These are phyloP conservation scores for Pterocles gutturalis DNA, from an alignment of 2,113 vertebrate genomes.

Conservation along the genomic window DNA sequence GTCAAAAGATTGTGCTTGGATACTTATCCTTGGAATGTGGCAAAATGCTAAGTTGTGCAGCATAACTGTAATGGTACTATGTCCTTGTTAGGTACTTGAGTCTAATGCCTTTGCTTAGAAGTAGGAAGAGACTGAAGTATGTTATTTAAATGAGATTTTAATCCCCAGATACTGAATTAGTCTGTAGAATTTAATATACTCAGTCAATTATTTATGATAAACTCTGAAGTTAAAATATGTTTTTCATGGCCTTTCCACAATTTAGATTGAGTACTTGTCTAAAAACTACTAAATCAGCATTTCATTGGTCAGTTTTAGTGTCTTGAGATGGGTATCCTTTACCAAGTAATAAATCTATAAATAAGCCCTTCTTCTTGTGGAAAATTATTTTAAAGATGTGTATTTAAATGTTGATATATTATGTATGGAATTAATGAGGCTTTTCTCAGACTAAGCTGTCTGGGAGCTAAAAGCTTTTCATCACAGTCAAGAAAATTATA, in stretches of 20 bases:
- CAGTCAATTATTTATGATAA: conserved; percentile 1
- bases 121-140: not conserved
- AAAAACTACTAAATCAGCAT: not conserved
- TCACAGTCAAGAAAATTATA: not conserved
- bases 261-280: not conserved
- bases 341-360: not conserved
- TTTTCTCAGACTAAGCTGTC: not conserved
- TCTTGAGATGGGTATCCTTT: not conserved
- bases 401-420: not conserved
- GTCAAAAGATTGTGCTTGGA: not conserved
- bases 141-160: not conserved
- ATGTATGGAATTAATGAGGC: not conserved
- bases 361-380: not conserved
- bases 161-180: not conserved
- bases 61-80: not conserved
- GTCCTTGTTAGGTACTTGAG: not conserved
- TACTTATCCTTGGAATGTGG: not conserved
- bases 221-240: not conserved
- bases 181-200: not conserved
- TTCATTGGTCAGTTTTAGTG: not conserved
- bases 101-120: not conserved
- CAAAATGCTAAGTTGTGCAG: not conserved
- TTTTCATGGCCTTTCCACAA: not conserved
- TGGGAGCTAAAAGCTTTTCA: not conserved
- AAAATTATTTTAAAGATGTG: not conserved